These are phyloP conservation scores for Stegastes partitus DNA, from an alignment of 2,113 vertebrate genomes.

Conservation along the genomic window DNA sequence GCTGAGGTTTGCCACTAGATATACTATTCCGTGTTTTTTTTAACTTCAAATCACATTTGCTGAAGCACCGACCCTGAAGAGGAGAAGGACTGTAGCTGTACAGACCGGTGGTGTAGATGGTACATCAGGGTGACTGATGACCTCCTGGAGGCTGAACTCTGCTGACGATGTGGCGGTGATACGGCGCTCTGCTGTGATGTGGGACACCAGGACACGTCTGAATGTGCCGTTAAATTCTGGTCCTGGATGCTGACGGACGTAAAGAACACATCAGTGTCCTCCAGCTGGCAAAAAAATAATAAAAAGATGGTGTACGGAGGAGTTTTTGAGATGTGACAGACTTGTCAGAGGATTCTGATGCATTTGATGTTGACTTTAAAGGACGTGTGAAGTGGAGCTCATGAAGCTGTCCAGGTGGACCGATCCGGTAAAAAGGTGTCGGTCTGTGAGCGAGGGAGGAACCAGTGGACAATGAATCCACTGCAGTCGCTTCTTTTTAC, in stretches of 20 bases:
- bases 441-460: background rate
- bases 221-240: constrained; percentile 4
- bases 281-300: background rate
- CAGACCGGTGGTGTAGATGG: background rate
- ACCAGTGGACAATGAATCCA: constrained; percentile 3
- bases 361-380: constrained; percentile 13
- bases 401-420: constrained; percentile 12
- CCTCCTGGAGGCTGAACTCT: background rate
- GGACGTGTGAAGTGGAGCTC: background rate
- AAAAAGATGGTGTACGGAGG: background rate
- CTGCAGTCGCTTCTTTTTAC: background rate
- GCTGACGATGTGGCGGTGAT: background rate
- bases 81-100: background rate
- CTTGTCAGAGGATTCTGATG: constrained; percentile 1
- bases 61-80: background rate
- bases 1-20: background rate
- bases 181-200: background rate
- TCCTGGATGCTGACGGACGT: background rate
- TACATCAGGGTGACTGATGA: background rate
- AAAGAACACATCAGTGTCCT: background rate
- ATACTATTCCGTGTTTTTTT: background rate
- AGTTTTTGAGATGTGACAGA: constrained; percentile 16
- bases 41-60: constrained; percentile 1
- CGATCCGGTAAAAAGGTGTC: background rate
- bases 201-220: background rate